Evolutionary conservation across 2,113 vertebrate species (phyloP).

Genomic region (Halcyon malimbica): DNA sequence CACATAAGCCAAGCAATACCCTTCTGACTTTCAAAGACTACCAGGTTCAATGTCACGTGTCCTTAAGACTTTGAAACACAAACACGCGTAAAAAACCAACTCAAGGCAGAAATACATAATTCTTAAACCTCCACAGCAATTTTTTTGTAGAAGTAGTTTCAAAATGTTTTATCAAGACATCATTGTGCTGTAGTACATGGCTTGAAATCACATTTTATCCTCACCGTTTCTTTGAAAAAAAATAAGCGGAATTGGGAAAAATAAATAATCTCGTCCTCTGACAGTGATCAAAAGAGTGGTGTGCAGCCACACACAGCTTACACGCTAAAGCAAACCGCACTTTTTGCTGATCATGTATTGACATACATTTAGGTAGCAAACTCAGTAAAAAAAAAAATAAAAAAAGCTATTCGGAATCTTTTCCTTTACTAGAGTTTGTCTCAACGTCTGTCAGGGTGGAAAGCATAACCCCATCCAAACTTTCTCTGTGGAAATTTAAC

Average conservation of each 20-base stretch:
- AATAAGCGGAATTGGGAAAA: not conserved
- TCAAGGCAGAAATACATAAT: not conserved
- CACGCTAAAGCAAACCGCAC: too few species aligned
- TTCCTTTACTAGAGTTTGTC: not conserved
- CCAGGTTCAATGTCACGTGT: not conserved
- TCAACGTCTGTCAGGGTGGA: not conserved
- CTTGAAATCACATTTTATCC: not conserved
- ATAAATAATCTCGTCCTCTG: rapidly evolving
- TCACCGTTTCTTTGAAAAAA: not conserved
- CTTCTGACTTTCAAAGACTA: not conserved
- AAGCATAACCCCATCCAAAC: not conserved
- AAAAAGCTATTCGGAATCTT: rapidly evolving
- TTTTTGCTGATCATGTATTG: not conserved
- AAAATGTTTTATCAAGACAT: not conserved
- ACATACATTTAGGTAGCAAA: not conserved
- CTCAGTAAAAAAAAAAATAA: not conserved
- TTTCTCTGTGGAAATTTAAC: not conserved
- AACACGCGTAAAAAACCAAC: rapidly evolving
- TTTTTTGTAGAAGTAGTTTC: not conserved
- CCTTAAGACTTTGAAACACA: not conserved
- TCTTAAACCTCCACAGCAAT: not conserved
- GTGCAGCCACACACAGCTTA: not conserved
- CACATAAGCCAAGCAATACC: not conserved
- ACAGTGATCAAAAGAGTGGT: rapidly evolving
- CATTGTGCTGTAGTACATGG: too few species aligned